These are phyloP conservation scores for Gastrophryne carolinensis DNA, from an alignment of 2,797 vertebrate species.

Conservation along the genomic window DNA sequence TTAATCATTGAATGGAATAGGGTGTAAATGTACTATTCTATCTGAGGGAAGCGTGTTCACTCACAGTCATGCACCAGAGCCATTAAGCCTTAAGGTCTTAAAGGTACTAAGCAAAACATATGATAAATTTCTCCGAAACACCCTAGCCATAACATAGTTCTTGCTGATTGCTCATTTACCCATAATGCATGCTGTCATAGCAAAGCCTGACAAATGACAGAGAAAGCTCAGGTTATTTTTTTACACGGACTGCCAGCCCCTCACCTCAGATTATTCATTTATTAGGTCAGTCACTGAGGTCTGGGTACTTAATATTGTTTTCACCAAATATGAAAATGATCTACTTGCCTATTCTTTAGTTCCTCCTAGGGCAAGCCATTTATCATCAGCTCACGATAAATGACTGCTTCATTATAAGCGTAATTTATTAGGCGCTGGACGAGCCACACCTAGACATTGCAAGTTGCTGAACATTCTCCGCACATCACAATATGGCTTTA, in stretches of 20 bases:
- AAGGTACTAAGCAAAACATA: conserved; percentile 79
- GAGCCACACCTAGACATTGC: conserved; percentile 83
- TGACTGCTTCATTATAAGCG: conserved; percentile 84
- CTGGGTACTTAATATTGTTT: conserved; percentile 84
- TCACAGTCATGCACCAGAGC: conserved; percentile 77
- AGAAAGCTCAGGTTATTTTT: conserved; percentile 79
- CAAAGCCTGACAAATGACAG: conserved; percentile 76
- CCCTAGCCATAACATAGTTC: conserved; percentile 84
- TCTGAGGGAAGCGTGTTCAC: conserved; percentile 73
- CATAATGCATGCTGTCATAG: conserved; percentile 84
- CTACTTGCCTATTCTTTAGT: conserved; percentile 86
- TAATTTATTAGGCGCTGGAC: conserved; percentile 82
- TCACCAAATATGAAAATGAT: conserved; percentile 91
- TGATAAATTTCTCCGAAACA: conserved; percentile 82
- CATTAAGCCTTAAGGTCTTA: conserved; percentile 82
- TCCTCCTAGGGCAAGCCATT: conserved; percentile 77
- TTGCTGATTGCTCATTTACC: conserved; percentile 87
- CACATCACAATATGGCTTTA: conserved; percentile 81
- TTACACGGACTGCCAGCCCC: conserved; percentile 79
- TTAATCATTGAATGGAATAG: conserved; percentile 62
- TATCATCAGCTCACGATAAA: conserved; percentile 81
- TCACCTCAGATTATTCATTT: conserved; percentile 86
- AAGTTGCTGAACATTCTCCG: conserved; percentile 83
- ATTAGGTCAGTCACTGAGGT: conserved; percentile 83
- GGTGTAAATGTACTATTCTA: conserved; percentile 74